Base-by-base conservation (phyloP, 2,113 vertebrate species). In the Mirza zaza region DNA sequence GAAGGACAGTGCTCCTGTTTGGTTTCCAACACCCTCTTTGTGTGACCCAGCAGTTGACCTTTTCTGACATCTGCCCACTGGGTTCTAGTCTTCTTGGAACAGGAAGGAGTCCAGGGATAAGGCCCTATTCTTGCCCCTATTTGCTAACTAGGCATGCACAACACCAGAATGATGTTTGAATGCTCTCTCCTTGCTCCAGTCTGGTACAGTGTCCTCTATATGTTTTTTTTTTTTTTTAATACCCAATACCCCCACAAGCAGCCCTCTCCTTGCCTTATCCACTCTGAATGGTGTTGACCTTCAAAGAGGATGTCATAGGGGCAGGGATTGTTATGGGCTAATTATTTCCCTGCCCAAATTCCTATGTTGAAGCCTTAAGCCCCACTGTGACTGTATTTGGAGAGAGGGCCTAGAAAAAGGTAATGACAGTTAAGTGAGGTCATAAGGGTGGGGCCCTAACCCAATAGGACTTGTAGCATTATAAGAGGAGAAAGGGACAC, bases 181-280 rank as follows among this genome's bases (percentile, higher is more conserved):
- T 12, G 17, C 50, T 42, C 27, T 65, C 70, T 52, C 23, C 42
- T 67, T 10, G 45, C 6, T 80, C 67, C 17, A 36, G 0, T 2
- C 27, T 0, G 5, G 48, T 9, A 8, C 8, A 12, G 3, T 9
- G 17, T 39, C 12, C n/a, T 57, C n/a, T 59, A 2, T 8, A 27
- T 27, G 63, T 68, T 48, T 48, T 71, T 63, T 13, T 68, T 48
- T 48, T 71, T 63, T 13, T 57, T 57, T 21, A 73, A 73, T 21
- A 50, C 23, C 45, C 79, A 96, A 57, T 25, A 25, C 32, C 15
- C 5, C 20, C 73, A 7, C 8, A 6, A 42, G n/a, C 20, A 48
- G 57, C 11, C 20, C 57, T 85, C 21, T 57, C 55, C 45, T 27
- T 23, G 25, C 32, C 67, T 48, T 23, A 20, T 6, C 52, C 52